Evolutionary conservation across 2,797 vertebrate species (phyloP), one percentile per base, ranked within the genome.

Genomic region (Picus viridis): DNA sequence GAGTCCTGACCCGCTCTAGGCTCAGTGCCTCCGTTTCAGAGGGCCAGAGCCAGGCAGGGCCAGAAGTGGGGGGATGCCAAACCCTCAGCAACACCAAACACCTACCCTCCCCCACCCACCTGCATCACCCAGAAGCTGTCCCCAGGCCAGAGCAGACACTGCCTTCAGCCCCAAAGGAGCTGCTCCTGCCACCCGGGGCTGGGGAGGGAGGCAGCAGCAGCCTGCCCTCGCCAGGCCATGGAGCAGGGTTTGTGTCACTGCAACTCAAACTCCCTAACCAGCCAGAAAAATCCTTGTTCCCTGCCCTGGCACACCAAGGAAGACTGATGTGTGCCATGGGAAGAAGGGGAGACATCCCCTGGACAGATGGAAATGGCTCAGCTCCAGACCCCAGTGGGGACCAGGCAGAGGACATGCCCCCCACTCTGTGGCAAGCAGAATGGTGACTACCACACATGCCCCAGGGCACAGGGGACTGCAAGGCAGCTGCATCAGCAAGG

Each of bases 41-140:
- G 32, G 5, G 20, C 20, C 20, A 69, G 53, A 72, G 64, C 29
- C 30, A 75, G 59, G 29, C 69, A 82, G 27, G 63, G 4, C 16
- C 62, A 62, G 71, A 67, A 13, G 4, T 49, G 30, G 9, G 49
- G 24, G 75, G 36, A 59, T 30, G 34, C 36, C 53, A 85, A 56
- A 59, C 16, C 27, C 27, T 45, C 1, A 0, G 18, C 41, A 70
- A 27, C 16, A 17, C 39, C 58, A 26, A 85, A 27, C 10, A 26
- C 26, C 15, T 70, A 56, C 29, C 27, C 24, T 41, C 36, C 43
- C 29, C 29, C 30, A 32, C 1, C 6, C 0, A 5, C 20, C 0
- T 3, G n/a, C 2, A 3, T 1, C 51, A 18, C 34, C 32, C 57
- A 41, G 47, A 69, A 27, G 24, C 53, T 1, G 4, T 9, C 17